Base-by-base conservation (phyloP, 2,113 vertebrate species). In the Xyliphius kryptos region DNA sequence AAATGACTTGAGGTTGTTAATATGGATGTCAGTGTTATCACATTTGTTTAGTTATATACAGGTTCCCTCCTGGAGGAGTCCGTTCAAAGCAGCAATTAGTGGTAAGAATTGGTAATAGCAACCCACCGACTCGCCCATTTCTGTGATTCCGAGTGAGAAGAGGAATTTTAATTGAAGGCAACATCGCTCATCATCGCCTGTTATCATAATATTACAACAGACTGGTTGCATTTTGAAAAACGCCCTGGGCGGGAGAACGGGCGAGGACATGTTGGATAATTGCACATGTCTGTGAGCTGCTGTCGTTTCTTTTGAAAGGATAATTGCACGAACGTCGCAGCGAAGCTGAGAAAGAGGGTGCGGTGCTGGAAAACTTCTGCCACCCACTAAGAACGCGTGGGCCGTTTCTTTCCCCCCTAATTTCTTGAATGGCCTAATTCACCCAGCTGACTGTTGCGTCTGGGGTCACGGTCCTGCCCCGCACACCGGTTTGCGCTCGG, bases 181-280 rank as follows among this genome's bases (percentile, higher is more conserved):
- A 51, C 51, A 32, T 49, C 50, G 70, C 56, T 64, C 62, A 63
- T 72, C 50, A 48, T 54, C 49, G 66, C 55, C 61, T 68, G 60
- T 67, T 72, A 68, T 72, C 66, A 65, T 53, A 56, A 72, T 46
- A 53, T 72, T 68, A 63, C 65, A 59, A 63, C 20, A 36, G 56
- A 55, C 57, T 69, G 44, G 43, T 61, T 46, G 32, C 62, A 19
- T 73, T 63, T 73, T 49, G 51, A 61, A 6, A 65, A 73, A 69
- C 71, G 61, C 56, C 61, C 37, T 51, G 21, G 50, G 54, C 56
- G 71, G 66, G 56, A 52, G 62, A 60, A 69, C 56, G 69, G 61
- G 66, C 66, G 70, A 72, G 61, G 66, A 64, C 67, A 66, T 65
- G 71, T 65, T 61, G 71, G 56, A 69, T 69, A 69, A 73, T 73